Base-by-base conservation (phyloP, 2,888 invertebrate genomes). In the Enchytraeus crypticus region DNA sequence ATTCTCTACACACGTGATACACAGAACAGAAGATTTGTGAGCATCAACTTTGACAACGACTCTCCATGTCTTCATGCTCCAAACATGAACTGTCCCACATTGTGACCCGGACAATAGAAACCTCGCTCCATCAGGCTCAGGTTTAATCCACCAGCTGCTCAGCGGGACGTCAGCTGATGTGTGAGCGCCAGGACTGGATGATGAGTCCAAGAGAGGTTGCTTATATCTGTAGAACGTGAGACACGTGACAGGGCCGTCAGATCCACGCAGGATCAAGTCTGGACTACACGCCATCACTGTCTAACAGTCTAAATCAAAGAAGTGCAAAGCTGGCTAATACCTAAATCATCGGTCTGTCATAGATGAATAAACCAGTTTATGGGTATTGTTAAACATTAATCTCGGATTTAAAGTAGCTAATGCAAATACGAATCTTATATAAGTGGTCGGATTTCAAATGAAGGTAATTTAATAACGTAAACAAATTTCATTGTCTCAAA, bases 231-330 rank as follows among this genome's bases (percentile, higher is more conserved):
- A 33, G 29, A 45, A 56, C 8, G 43, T 8, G 27, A 56, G 46
- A 18, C 26, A 23, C 21, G 56, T 56, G 2, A 45, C 43, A 8
- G 46, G 43, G 14, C 34, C 23, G 5, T 23, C 5, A 33, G 46
- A 56, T n/a, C 56, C 56, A 23, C 33, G 56, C 23, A 56, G 56
- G 14, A 56, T 21, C 38, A 27, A 56, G 38, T 56, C 56, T n/a
- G 56, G 56, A 29, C 21, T 33, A n/a, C 21, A 14, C 14, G 21
- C 56, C 56, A 56, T 56, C 27, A 11, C 27, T 71, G 73, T 27
- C 71, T 46, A n/a, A n/a, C n/a, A n/a, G n/a, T n/a, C n/a, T n/a
- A n/a, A n/a, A n/a, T n/a, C n/a, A n/a, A n/a, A n/a, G n/a, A n/a
- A n/a, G n/a, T n/a, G n/a, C n/a, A n/a, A n/a, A n/a, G n/a, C n/a